Percentiles rank a stretch among this genome's conserved stretches.
Evolutionary conservation across 2,113 vertebrate species (phyloP).

Genomic region (Tautogolabrus adspersus): DNA sequence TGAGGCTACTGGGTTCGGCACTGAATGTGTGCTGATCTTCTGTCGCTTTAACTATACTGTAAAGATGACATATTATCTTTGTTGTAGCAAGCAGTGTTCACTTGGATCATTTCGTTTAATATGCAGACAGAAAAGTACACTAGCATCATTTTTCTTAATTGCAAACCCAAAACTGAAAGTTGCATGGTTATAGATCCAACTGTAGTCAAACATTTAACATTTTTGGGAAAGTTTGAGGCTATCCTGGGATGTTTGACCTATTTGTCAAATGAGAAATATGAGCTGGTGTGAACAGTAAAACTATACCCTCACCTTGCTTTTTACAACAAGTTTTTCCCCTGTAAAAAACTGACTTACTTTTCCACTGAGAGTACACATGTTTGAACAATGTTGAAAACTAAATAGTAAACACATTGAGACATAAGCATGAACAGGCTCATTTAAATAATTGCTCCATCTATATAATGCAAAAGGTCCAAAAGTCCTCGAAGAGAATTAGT

Average conservation of each 20-base stretch:
- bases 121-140: background rate
- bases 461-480: too few species aligned
- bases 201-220: constrained; percentile 11
- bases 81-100: background rate
- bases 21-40: background rate
- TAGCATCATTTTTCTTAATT: too few species aligned
- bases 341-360: too few species aligned
- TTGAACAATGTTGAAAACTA: too few species aligned
- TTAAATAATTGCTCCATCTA: too few species aligned
- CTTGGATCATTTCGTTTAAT: background rate
- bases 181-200: background rate
- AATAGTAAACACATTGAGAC: too few species aligned
- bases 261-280: background rate
- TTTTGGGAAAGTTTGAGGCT: constrained; percentile 5
- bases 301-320: too few species aligned
- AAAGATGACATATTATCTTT: background rate
- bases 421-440: too few species aligned
- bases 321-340: too few species aligned
- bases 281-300: too few species aligned
- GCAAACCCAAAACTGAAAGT: background rate
- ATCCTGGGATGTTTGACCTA: background rate
- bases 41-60: background rate
- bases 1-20: background rate
- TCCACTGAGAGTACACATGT: too few species aligned
- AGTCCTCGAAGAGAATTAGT: too few species aligned